Evolutionary conservation across 1,140 invertebrate species (phyloP).

Genomic region (Lysiphlebus fabarum): DNA sequence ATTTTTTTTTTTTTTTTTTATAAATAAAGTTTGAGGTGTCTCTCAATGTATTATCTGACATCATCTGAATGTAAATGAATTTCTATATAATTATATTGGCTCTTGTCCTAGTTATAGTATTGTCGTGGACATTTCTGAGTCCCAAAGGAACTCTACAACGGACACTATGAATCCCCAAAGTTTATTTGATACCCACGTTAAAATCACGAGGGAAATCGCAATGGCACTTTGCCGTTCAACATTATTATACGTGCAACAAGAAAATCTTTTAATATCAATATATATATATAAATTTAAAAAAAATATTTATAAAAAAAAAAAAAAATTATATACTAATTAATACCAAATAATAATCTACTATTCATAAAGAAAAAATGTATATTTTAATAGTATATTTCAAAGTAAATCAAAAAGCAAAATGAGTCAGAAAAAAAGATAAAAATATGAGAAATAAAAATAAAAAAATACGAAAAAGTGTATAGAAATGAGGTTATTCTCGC

Average conservation of each 20-base stretch:
- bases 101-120: neutral
- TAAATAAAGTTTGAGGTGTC: conserved; percentile 22
- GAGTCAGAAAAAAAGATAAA: too few relatives aligned
- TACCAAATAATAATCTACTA: neutral
- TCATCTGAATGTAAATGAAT: conserved; percentile 26
- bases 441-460: too few relatives aligned
- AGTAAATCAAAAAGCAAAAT: too few relatives aligned
- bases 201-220: conserved; percentile 29
- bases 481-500: conserved; percentile 12
- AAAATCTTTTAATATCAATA: too few relatives aligned
- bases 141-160: conserved; percentile 10
- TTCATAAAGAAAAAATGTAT: too few relatives aligned
- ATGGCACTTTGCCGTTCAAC: conserved; percentile 8
- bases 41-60: conserved; percentile 11
- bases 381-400: too few relatives aligned
- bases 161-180: conserved; percentile 21
- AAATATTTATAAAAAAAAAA: too few relatives aligned
- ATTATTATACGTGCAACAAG: neutral
- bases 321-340: too few relatives aligned
- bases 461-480: too few relatives aligned
- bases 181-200: conserved; percentile 26
- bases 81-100: conserved; percentile 1
- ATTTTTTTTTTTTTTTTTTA: conserved; percentile 4
- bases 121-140: conserved; percentile 9
- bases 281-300: too few relatives aligned